Percentiles rank a stretch among this genome's conserved stretches.
Evolutionary conservation across 2,888 invertebrate species (phyloP).

Genomic region (Pinctada fucata): DNA sequence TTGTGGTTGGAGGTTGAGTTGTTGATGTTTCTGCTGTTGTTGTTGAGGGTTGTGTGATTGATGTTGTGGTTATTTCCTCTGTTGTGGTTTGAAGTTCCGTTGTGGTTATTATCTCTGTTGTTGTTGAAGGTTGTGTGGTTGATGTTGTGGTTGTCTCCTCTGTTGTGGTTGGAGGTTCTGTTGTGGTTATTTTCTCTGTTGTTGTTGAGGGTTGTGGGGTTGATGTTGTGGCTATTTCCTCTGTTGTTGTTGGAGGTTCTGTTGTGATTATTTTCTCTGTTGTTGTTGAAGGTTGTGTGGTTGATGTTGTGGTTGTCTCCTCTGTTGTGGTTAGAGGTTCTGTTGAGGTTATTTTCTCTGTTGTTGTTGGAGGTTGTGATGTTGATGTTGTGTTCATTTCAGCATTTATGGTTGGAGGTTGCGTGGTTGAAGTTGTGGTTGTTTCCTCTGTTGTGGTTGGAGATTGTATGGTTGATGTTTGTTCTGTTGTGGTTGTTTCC

Average conservation of each 20-base stretch:
- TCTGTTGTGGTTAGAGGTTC: conserved; percentile 9
- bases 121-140: neutral
- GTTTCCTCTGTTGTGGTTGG: neutral
- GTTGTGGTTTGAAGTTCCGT: neutral
- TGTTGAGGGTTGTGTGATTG: conserved; percentile 11
- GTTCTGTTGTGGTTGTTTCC: neutral
- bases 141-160: neutral
- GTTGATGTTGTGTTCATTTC: neutral
- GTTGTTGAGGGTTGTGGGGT: neutral
- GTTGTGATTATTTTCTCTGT: neutral
- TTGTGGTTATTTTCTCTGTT: neutral
- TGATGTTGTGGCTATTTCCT: neutral
- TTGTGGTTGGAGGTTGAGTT: neutral
- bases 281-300: neutral
- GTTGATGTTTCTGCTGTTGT: conserved; percentile 2
- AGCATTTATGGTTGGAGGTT: neutral
- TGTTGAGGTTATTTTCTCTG: conserved; percentile 27
- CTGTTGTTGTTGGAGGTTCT: neutral
- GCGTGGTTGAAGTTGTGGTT: neutral
- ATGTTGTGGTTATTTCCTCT: neutral
- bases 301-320: neutral
- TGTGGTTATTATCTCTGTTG: neutral
- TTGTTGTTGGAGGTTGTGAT: conserved; percentile 1
- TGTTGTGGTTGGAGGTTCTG: conserved; percentile 4
- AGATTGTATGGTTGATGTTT: conserved; percentile 2